phyloP scores from a whole-genome alignment of 2,888 invertebrate genomes.

The Cephus spinipes region DNA sequence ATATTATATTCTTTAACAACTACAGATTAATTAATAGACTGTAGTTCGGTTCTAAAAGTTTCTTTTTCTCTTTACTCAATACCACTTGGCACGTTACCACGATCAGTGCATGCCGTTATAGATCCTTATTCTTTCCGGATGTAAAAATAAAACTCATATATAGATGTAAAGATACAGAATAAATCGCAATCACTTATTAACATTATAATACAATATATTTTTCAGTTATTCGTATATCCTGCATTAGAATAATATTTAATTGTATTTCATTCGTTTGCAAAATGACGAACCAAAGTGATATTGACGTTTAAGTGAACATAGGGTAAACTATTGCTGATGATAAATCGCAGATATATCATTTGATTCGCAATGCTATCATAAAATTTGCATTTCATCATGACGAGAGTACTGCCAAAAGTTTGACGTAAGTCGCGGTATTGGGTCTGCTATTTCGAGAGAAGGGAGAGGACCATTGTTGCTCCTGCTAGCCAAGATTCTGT shows the following conservation, averaged over 20 bases:
- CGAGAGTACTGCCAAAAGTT: conserved; percentile 41
- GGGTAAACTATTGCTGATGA: neutral
- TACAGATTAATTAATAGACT: neutral
- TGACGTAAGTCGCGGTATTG: conserved; percentile 49
- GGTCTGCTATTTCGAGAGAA: conserved; percentile 50
- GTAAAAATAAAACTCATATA: neutral
- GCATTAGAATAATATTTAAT: neutral
- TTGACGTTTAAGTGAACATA: neutral
- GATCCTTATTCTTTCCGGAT: neutral
- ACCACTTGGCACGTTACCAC: neutral
- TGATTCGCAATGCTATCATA: neutral
- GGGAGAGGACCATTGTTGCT: conserved; percentile 34
- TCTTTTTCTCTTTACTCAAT: neutral
- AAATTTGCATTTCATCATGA: conserved; percentile 26
- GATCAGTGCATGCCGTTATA: neutral
- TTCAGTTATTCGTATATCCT: neutral
- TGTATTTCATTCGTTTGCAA: neutral
- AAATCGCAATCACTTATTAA: neutral
- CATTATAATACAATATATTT: neutral
- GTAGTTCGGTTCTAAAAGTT: neutral
- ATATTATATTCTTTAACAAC: neutral
- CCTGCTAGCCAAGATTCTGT: conserved; percentile 29
- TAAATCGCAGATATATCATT: neutral
- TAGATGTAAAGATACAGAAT: neutral
- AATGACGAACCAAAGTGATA: neutral